Base-by-base conservation (phyloP, 2,797 vertebrate genomes). In the Acanthopagrus latus region DNA sequence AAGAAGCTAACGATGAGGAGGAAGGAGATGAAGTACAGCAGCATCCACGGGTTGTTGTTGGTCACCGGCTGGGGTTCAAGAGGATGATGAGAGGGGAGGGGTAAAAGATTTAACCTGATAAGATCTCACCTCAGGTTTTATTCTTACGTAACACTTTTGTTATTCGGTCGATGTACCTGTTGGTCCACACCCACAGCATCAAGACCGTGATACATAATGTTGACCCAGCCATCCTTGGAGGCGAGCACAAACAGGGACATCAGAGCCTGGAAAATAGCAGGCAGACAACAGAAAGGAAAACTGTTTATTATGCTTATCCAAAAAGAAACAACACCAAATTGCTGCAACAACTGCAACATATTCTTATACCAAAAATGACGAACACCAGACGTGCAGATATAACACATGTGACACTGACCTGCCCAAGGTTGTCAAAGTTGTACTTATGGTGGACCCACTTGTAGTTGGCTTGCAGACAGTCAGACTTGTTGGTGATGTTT, bases 31-130 rank as follows among this genome's bases (percentile, higher is more conserved):
- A 99, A 99, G 90, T 97, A 99, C 20, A 99, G 96, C 82, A 99
- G 96, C 98, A 99, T 99, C 98, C 98, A 99, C 1, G 98, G 98
- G 92, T 99, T 99, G 94, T 99, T 96, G 95, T 99, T 99, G 89
- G 96, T 97, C 86, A 96, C 87, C 8, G 98, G 98, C 98, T 99
- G 93, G 1, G 95, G 51, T 43, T 20, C 50, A 43, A 70, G 78
- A 20, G 33, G 52, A 58, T 20, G 75, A 47, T 20, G 18, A 71
- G 21, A 50, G 51, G 12, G 14, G 56, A 54, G 13, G 2, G 64
- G 13, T 54, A 55, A n/a, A 21, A 47, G 3, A 66, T 51, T 64
- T 33, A 18, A 44, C 1, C 17, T 43, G 14, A 70, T 43, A 41
- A 65, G 7, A 23, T 38, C 27, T 7, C 47, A 16, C 7, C 2